These are phyloP conservation scores for Drosophila equinoxialis DNA, from an alignment of 1,140 invertebrate species.

Conservation along the genomic window DNA sequence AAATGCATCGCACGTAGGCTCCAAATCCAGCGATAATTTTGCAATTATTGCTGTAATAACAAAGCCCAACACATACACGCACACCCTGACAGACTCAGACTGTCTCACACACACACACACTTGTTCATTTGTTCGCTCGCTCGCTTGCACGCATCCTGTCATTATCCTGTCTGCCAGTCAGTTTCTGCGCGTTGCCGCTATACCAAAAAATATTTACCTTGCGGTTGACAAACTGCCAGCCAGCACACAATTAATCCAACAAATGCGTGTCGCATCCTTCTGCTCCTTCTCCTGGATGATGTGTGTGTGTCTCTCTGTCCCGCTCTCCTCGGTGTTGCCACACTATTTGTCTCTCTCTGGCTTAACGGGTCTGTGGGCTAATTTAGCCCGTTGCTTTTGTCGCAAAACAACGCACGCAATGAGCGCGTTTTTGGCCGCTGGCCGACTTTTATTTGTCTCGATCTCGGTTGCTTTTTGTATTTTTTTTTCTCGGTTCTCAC, in stretches of 20 bases:
- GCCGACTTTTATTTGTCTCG: conserved; percentile 67
- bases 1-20: conserved; percentile 65
- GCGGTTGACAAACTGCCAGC: conserved; percentile 80
- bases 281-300: conserved; percentile 16
- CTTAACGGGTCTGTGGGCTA: conserved; percentile 32
- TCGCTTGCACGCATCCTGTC: conserved; percentile 42
- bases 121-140: neutral
- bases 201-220: conserved; percentile 80
- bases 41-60: conserved; percentile 80
- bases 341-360: conserved; percentile 3
- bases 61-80: conserved; percentile 45
- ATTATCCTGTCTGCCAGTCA: conserved; percentile 52
- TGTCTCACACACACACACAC: neutral
- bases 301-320: conserved; percentile 9
- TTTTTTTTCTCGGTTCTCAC: conserved; percentile 19
- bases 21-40: conserved; percentile 78
- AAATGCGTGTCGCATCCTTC: conserved; percentile 76
- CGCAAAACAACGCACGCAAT: conserved; percentile 74
- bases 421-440: conserved; percentile 76
- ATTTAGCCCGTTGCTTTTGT: conserved; percentile 59
- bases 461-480: conserved; percentile 18
- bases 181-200: conserved; percentile 27
- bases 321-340: neutral
- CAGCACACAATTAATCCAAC: conserved; percentile 80
- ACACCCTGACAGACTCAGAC: neutral